Evolutionary conservation across 2,797 vertebrate species (phyloP).

Genomic region (Onychomys leucogaster): DNA sequence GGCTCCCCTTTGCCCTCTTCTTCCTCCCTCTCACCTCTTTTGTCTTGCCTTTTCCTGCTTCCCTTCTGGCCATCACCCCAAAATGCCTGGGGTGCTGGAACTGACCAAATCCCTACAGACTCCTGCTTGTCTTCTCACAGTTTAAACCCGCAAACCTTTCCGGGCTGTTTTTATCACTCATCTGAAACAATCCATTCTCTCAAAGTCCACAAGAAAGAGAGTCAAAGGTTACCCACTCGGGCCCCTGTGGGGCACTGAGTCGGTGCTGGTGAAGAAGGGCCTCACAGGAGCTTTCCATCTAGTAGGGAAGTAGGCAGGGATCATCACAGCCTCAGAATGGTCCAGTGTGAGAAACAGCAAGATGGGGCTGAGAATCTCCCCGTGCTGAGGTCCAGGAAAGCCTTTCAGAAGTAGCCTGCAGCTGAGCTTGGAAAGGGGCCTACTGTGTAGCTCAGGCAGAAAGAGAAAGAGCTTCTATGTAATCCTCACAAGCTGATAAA

Average conservation of each 20-base stretch:
- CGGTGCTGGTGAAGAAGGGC: background rate
- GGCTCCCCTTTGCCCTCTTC: background rate
- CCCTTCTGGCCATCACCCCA: background rate
- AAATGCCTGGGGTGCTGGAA: background rate
- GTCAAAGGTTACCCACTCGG: background rate
- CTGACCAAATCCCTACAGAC: background rate
- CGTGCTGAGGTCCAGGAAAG: background rate
- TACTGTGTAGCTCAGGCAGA: background rate
- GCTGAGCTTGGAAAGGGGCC: background rate
- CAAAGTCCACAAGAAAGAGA: background rate
- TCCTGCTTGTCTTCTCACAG: background rate
- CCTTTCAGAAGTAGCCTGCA: background rate
- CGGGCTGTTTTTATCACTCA: background rate
- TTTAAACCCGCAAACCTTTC: background rate
- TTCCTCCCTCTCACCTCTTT: background rate
- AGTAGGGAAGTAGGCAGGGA: background rate
- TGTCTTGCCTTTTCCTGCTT: background rate
- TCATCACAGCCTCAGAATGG: background rate
- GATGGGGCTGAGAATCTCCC: background rate
- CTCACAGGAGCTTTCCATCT: background rate
- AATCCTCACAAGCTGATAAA: background rate
- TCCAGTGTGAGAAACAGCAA: background rate
- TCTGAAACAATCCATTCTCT: conserved; percentile 31
- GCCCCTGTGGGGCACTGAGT: background rate
- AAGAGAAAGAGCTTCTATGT: background rate